Evolutionary conservation across 2,113 vertebrate species (phyloP).

Genomic region (Hyla sarda): DNA sequence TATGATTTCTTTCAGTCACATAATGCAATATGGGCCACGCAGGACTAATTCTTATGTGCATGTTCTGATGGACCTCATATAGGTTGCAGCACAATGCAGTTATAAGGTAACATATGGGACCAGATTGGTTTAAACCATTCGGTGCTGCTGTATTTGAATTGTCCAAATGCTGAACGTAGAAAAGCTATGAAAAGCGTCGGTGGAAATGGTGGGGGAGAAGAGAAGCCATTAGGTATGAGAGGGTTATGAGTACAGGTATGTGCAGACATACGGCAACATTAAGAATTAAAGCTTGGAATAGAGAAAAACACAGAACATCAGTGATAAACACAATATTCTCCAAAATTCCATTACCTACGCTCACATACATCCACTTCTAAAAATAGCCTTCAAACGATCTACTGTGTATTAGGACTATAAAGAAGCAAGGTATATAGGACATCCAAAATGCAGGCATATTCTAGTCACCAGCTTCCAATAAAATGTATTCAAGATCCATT

Average conservation of each 20-base stretch:
- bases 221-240: neutral
- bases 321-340: slow-evolving; percentile 1
- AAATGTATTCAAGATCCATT: too few relatives aligned
- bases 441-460: too few relatives aligned
- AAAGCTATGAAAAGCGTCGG: slow-evolving; percentile 6
- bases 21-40: neutral
- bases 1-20: neutral
- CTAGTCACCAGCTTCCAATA: too few relatives aligned
- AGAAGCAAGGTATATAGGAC: neutral
- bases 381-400: too few relatives aligned
- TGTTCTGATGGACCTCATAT: too few relatives aligned
- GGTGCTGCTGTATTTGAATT: neutral
- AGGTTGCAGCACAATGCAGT: neutral
- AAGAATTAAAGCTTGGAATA: slow-evolving; percentile 6
- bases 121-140: neutral
- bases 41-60: neutral
- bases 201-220: neutral
- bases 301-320: slow-evolving; percentile 36
- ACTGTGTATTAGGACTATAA: too few relatives aligned
- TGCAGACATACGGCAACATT: neutral
- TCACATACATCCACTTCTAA: neutral
- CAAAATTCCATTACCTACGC: neutral
- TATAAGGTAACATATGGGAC: neutral
- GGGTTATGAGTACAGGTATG: neutral
- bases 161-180: slow-evolving; percentile 2